Percentiles rank a stretch among this genome's conserved stretches.
phyloP scores from a whole-genome alignment of 2,797 vertebrate species.

The Esox masquinongy region DNA sequence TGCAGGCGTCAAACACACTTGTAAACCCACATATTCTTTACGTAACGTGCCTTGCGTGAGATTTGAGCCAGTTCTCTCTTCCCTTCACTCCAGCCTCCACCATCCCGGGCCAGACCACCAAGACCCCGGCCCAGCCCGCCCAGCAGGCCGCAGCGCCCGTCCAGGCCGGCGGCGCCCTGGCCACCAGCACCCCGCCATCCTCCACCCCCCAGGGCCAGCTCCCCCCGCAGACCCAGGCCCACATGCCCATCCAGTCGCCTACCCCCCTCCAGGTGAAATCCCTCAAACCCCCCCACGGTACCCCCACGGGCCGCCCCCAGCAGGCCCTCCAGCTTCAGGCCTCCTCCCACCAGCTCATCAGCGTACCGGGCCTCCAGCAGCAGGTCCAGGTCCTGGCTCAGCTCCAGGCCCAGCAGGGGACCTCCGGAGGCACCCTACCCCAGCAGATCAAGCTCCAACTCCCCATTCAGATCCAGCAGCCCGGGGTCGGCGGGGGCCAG shows the following conservation, averaged over 20 bases:
- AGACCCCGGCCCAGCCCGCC: constrained; percentile 68
- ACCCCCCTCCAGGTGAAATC: constrained; percentile 80
- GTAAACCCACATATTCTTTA: not conserved
- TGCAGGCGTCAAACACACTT: not conserved
- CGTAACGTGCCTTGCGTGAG: not conserved
- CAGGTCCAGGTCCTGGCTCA: constrained; percentile 84
- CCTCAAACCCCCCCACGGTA: constrained; percentile 59
- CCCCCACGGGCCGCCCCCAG: constrained; percentile 64
- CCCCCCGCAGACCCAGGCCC: constrained; percentile 79
- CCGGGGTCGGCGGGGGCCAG: constrained; percentile 58
- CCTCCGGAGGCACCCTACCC: constrained; percentile 69
- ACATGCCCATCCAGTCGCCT: constrained; percentile 79
- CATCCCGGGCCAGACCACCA: constrained; percentile 63
- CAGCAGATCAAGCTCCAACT: constrained; percentile 89
- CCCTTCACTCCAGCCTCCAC: constrained; percentile 43
- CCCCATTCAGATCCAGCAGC: constrained; percentile 86
- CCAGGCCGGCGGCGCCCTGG: constrained; percentile 68
- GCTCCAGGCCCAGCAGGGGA: constrained; percentile 85
- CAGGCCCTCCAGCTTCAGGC: constrained; percentile 74
- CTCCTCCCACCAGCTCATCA: constrained; percentile 81
- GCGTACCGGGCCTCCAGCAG: constrained; percentile 85
- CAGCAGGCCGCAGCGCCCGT: constrained; percentile 72
- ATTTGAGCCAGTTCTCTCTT: not conserved
- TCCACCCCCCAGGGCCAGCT: constrained; percentile 83
- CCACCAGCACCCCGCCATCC: constrained; percentile 72